Conservation (phyloP, 2,113 vertebrate species). For the Promerops cafer region DNA sequence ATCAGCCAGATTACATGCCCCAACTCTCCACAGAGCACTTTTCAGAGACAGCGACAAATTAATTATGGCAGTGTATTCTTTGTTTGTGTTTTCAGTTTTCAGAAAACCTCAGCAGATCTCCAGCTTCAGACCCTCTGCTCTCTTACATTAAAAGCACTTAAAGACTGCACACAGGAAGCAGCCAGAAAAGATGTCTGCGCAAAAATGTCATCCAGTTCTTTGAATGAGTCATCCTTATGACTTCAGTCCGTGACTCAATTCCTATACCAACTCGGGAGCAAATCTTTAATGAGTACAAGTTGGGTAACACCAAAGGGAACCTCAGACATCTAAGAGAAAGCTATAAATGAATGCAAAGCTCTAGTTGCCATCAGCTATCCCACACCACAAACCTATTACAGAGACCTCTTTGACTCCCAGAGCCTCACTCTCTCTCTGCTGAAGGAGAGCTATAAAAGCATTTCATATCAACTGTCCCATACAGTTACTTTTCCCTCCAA, state of each 20-base stretch:
- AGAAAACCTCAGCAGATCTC: neutral
- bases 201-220: constrained; percentile 32
- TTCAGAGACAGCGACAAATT: neutral
- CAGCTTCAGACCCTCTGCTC: neutral
- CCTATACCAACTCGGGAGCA: neutral
- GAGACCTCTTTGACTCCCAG: neutral
- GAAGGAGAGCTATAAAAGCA: neutral
- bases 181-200: constrained; percentile 5
- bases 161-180: constrained; percentile 1
- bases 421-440: neutral
- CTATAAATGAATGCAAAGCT: neutral
- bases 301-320: neutral
- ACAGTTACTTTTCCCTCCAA: neutral
- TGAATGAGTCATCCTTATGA: constrained; percentile 32
- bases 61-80: neutral
- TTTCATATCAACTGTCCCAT: neutral
- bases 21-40: neutral
- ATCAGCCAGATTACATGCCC: neutral
- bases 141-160: constrained; percentile 2
- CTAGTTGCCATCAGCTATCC: neutral
- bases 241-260: constrained; percentile 53
- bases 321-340: neutral
- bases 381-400: neutral
- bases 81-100: neutral
- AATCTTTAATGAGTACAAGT: neutral